phyloP scores from a whole-genome alignment of 2,888 invertebrate species.

The Lingula anatina region DNA sequence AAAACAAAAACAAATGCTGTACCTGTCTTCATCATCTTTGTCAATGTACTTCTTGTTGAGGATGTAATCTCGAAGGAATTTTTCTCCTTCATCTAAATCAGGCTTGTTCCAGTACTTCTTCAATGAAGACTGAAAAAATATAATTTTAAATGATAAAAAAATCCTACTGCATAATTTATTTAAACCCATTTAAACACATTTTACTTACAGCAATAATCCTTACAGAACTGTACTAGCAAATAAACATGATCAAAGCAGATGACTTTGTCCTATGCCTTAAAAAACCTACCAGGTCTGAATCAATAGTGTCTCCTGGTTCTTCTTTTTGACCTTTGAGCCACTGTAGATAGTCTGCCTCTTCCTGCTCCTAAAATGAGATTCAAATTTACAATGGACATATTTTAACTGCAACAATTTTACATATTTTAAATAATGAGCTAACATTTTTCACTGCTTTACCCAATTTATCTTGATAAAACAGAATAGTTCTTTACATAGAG shows the following conservation, averaged over 20 bases:
- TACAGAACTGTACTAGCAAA: neutral
- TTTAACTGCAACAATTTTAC: too few species aligned
- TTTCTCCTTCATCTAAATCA: slow-evolving; percentile 75
- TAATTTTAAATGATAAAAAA: neutral
- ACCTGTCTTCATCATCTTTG: slow-evolving; percentile 41
- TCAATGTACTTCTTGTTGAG: slow-evolving; percentile 69
- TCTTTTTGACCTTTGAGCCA: slow-evolving; percentile 70
- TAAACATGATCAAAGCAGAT: neutral
- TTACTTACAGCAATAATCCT: too few species aligned
- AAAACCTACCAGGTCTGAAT: slow-evolving; percentile 52
- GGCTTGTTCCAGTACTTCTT: slow-evolving; percentile 81
- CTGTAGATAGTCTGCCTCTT: slow-evolving; percentile 65
- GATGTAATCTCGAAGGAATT: slow-evolving; percentile 87
- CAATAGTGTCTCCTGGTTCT: slow-evolving; percentile 55
- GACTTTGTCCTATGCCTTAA: neutral
- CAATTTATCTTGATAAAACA: too few species aligned
- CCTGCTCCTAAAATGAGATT: slow-evolving; percentile 30
- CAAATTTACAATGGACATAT: too few species aligned
- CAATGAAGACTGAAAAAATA: slow-evolving; percentile 59
- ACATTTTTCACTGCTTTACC: too few species aligned
- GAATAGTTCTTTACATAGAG: too few species aligned
- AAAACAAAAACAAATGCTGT: too few species aligned
- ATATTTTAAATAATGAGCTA: too few species aligned
- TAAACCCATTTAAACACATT: neutral
- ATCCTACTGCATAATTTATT: neutral